Percentiles rank a stretch among this genome's conserved stretches.
Evolutionary conservation across 2,888 invertebrate species (phyloP).

Genomic region (Odontothrips loti): DNA sequence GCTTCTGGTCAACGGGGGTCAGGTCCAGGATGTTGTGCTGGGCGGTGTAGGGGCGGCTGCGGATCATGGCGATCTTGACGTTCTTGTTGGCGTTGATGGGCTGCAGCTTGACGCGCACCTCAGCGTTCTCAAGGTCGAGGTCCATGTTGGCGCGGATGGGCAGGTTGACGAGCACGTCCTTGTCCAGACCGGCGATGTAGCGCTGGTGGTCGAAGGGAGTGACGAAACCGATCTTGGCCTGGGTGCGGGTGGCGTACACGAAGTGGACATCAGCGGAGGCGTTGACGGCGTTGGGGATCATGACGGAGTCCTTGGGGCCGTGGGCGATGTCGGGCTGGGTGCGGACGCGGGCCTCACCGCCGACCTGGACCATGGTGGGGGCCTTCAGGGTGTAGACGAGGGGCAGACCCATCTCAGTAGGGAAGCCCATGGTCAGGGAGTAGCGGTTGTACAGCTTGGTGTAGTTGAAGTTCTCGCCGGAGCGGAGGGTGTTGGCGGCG

Average conservation of each 20-base stretch:
- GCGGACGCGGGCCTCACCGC: slow-evolving; percentile 50
- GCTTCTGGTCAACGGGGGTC: slow-evolving; percentile 47
- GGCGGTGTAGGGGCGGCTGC: slow-evolving; percentile 61
- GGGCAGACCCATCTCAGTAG: slow-evolving; percentile 62
- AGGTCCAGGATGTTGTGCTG: slow-evolving; percentile 54
- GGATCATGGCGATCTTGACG: slow-evolving; percentile 55
- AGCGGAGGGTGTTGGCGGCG: slow-evolving; percentile 46
- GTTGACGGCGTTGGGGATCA: slow-evolving; percentile 45
- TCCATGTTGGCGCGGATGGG: slow-evolving; percentile 53
- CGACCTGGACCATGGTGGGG: slow-evolving; percentile 55
- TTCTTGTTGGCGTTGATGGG: slow-evolving; percentile 52
- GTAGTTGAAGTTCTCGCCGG: slow-evolving; percentile 54
- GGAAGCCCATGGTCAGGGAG: slow-evolving; percentile 61
- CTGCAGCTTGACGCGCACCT: slow-evolving; percentile 50
- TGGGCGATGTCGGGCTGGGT: slow-evolving; percentile 45
- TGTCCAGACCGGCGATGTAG: slow-evolving; percentile 59
- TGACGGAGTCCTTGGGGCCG: slow-evolving; percentile 36
- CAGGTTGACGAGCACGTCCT: slow-evolving; percentile 55
- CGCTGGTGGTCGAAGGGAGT: slow-evolving; percentile 57
- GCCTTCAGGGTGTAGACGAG: slow-evolving; percentile 59
- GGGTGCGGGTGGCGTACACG: slow-evolving; percentile 53
- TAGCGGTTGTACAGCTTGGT: slow-evolving; percentile 57
- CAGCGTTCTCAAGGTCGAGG: slow-evolving; percentile 50
- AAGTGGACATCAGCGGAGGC: slow-evolving; percentile 51
- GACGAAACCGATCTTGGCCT: slow-evolving; percentile 61